Evolutionary conservation across 2,113 vertebrate species (phyloP), one percentile per base, ranked within the genome.

Genomic region (Prolemur simus): DNA sequence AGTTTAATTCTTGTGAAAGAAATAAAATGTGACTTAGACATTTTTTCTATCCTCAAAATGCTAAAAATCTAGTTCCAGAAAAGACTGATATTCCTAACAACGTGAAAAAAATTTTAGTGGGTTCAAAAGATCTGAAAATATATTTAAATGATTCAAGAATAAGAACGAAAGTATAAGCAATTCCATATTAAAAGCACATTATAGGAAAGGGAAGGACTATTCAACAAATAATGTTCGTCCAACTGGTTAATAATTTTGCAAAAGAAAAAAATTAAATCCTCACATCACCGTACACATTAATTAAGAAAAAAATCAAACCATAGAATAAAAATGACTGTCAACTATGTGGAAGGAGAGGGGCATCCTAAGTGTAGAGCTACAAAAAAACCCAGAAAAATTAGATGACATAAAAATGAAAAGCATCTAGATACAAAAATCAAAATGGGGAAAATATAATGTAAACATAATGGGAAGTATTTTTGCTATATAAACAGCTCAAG

Each of bases 1-100:
- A 89, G 34, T 92, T 27, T 77, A 91, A 84, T 94, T 95, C 71
- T 91, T 96, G 39, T 81, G 49, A 91, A 97, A 97, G 54, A 94
- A 94, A 95, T 80, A 80, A 95, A 93, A 91, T 91, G 49, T 90
- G 76, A 89, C 60, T 23, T n/a, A 95, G 34, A 64, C 14, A 92
- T 60, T 29, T 87, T 8, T 87, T 69, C 21, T 89, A 95, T 27
- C 17, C 66, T 92, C n/a, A 95, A 96, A 96, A 87, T 56, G 12
- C 20, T 94, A 90, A 82, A 95, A 95, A 82, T 89, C 47, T 94
- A 76, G 34, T 81, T 96, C 83, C 37, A 47, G 34, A 25, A 23
- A 93, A 91, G 27, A 69, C 7, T 82, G 42, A 37, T 85, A 80
- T 54, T 94, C 80, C 47, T 78, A 95, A 96, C 10, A 94, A 52